Percentiles rank a stretch among this genome's conserved stretches.
Conservation (phyloP, 2,888 invertebrate species). For the Didymodactylos carnosus region DNA sequence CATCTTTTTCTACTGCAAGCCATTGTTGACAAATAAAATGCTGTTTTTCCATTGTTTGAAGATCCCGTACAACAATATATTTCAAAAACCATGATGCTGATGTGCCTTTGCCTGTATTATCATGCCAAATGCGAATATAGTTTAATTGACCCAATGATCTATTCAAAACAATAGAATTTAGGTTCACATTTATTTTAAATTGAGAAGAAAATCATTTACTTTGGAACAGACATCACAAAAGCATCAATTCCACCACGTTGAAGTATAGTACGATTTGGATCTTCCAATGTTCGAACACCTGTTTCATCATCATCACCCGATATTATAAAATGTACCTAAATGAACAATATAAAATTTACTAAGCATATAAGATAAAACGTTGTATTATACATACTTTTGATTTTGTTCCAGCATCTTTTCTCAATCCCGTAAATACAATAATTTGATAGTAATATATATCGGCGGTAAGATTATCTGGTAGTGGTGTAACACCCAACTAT, state of each 20-base stretch:
- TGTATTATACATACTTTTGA: conserved; percentile 23
- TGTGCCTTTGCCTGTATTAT: conserved; percentile 36
- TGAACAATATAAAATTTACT: background rate
- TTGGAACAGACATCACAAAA: conserved; percentile 33
- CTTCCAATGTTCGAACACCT: conserved; percentile 30
- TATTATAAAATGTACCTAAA: background rate
- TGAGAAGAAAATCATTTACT: background rate
- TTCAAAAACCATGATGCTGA: conserved; percentile 36
- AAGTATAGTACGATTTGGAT: conserved; percentile 31
- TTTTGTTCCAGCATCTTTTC: conserved; percentile 28
- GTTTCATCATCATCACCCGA: conserved; percentile 25
- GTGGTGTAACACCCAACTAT: conserved; percentile 23
- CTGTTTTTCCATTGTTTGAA: conserved; percentile 36
- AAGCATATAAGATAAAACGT: conserved; percentile 15
- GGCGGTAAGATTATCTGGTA: conserved; percentile 33
- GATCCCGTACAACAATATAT: conserved; percentile 34
- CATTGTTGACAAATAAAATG: conserved; percentile 35
- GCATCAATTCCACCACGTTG: conserved; percentile 30
- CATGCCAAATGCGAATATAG: conserved; percentile 34
- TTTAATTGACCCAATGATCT: conserved; percentile 18
- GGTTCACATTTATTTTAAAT: too few relatives aligned
- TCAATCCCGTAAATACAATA: conserved; percentile 33
- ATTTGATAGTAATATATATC: conserved; percentile 38
- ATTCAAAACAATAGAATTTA: background rate
- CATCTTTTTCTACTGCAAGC: conserved; percentile 38